A percentile compares a stretch with the other conserved stretches of the same genome.
Conservation (phyloP, 2,113 vertebrate species). For the Paramisgurnus dabryanus region DNA sequence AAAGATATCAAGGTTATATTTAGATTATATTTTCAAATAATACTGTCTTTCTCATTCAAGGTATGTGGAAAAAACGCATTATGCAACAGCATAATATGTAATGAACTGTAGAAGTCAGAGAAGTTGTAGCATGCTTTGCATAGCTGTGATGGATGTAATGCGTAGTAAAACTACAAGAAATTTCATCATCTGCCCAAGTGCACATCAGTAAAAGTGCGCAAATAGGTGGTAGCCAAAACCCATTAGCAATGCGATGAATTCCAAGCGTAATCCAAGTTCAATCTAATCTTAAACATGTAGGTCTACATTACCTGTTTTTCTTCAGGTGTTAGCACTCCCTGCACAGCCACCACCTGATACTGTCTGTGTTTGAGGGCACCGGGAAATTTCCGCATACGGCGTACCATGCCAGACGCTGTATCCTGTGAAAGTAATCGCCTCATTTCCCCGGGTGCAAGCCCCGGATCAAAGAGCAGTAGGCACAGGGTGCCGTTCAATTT, state of each 20-base stretch:
- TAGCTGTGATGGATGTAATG: too few relatives aligned
- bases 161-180: too few relatives aligned
- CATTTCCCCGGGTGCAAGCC: slow-evolving; percentile 77
- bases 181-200: too few relatives aligned
- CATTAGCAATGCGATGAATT: neutral
- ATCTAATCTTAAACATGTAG: neutral
- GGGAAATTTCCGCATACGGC: slow-evolving; percentile 74
- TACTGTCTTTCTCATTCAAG: too few relatives aligned
- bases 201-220: neutral
- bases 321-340: slow-evolving; percentile 80
- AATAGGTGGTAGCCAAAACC: neutral
- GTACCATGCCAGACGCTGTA: slow-evolving; percentile 65
- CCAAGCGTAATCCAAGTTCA: neutral
- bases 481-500: slow-evolving; percentile 82
- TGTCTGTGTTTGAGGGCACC: slow-evolving; percentile 86
- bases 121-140: too few relatives aligned
- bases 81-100: too few relatives aligned
- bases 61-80: too few relatives aligned
- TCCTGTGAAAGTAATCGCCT: slow-evolving; percentile 78
- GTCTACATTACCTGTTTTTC: slow-evolving; percentile 78
- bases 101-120: too few relatives aligned
- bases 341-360: slow-evolving; percentile 87
- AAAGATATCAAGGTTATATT: too few relatives aligned
- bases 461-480: slow-evolving; percentile 87
- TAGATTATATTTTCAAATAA: too few relatives aligned